These are phyloP conservation scores for Stramonita haemastoma DNA, from an alignment of 2,888 invertebrate species.

Conservation along the genomic window DNA sequence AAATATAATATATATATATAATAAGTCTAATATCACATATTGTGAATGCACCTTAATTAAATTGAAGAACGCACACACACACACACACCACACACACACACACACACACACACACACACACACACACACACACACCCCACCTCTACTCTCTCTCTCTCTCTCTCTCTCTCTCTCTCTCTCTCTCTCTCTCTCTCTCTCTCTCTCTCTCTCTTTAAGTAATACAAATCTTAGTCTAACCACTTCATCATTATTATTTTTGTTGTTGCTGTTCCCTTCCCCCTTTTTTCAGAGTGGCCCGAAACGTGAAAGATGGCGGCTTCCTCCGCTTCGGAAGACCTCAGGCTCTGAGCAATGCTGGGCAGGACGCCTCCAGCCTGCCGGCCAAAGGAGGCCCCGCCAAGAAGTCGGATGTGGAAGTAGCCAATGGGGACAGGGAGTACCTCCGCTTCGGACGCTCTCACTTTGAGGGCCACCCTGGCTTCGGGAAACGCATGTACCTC, in stretches of 20 bases:
- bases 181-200: not conserved
- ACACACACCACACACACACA: no score
- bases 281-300: not conserved
- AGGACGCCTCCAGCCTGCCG: not conserved
- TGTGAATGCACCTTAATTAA: no score
- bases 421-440: slow-evolving; percentile 7
- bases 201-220: not conserved
- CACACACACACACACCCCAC: no score
- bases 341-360: not conserved
- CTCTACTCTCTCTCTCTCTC: no score
- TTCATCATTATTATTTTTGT: no score
- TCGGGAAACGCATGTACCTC: slow-evolving; percentile 26
- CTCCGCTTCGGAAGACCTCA: slow-evolving; percentile 35
- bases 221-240: no score
- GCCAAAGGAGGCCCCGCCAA: not conserved
- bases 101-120: no score
- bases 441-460: slow-evolving; percentile 35
- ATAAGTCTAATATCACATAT: no score
- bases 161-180: no score
- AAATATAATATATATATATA: no score
- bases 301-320: slow-evolving; percentile 37
- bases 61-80: no score
- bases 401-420: not conserved
- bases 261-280: not conserved
- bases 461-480: not conserved